Base-by-base conservation (phyloP, 2,888 invertebrate genomes). In the Drosophila kuntzei region DNA sequence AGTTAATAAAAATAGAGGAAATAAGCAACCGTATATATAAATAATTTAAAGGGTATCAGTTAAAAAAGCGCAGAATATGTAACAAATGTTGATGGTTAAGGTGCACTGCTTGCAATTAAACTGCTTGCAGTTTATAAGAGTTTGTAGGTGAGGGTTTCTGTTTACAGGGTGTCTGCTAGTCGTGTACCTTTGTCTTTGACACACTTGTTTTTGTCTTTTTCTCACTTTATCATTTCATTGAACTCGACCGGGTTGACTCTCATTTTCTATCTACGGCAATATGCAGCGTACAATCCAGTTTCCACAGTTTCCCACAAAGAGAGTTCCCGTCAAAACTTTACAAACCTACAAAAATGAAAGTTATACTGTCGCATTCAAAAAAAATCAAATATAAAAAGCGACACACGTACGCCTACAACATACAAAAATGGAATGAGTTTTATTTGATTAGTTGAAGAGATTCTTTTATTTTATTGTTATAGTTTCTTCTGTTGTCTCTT, bases 301-400 rank as follows among this genome's bases (percentile, higher is more conserved):
- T 84, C 70, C 78, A 76, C 43, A 50, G 43, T 47, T 49, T 44
- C 73, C 63, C 39, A 37, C 34, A 8, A 50, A 51, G 12, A 37
- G 39, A 66, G 53, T 57, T 61, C 18, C 59, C 46, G 44, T 77
- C 46, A 51, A 57, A 43, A 41, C 44, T 41, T 16, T 37, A 66
- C 64, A 83, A 85, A 85, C 36, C 59, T 20, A 44, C 62, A 51
- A 74, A 82, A 83, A 86, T 80, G 89, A 83, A 83, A 83, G 83
- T 83, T 83, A 50, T 36, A 54, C 55, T 59, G 77, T 76, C 46
- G 29, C 60, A 60, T 50, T 66, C 29, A 36, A 14, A 43, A 22
- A 39, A 53, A n/a, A n/a, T n/a, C n/a, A n/a, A n/a, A n/a, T n/a
- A n/a, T n/a, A n/a, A 11, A 29, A 41, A 11, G 9, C n/a, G 11